These are phyloP conservation scores for Cricetomys ansorgei DNA, from an alignment of 2,113 vertebrate species.

Conservation along the genomic window DNA sequence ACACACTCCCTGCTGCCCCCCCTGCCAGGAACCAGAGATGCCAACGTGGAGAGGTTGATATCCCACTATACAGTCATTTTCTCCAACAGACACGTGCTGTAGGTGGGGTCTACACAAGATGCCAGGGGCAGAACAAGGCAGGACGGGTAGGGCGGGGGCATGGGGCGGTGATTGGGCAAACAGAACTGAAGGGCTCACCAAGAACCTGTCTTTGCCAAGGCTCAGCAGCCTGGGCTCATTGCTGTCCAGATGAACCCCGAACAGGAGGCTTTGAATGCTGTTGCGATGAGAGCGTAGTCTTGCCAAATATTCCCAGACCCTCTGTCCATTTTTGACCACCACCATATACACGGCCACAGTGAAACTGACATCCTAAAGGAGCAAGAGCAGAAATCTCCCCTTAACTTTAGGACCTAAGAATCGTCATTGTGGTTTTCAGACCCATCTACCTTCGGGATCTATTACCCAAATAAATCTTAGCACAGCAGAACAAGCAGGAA, in stretches of 20 bases:
- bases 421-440: background rate
- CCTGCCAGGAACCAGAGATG: background rate
- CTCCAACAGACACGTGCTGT: background rate
- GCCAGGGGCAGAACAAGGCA: background rate
- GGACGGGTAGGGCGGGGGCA: background rate
- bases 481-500: background rate
- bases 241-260: conserved; percentile 91
- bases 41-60: too few species aligned
- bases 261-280: conserved; percentile 92
- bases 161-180: rapidly evolving
- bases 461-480: background rate
- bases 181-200: conserved; percentile 85
- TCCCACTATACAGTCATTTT: rapidly evolving
- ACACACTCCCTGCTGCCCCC: background rate
- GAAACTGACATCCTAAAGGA: conserved; percentile 89
- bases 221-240: conserved; percentile 92
- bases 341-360: conserved; percentile 90
- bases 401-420: background rate
- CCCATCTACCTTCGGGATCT: background rate
- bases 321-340: conserved; percentile 34
- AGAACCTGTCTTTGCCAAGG: conserved; percentile 91
- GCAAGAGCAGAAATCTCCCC: background rate
- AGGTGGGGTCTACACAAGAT: background rate
- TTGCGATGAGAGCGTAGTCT: conserved; percentile 93
- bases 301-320: conserved; percentile 90